Base-by-base conservation (phyloP, 2,888 invertebrate genomes). In the Automeris io region DNA sequence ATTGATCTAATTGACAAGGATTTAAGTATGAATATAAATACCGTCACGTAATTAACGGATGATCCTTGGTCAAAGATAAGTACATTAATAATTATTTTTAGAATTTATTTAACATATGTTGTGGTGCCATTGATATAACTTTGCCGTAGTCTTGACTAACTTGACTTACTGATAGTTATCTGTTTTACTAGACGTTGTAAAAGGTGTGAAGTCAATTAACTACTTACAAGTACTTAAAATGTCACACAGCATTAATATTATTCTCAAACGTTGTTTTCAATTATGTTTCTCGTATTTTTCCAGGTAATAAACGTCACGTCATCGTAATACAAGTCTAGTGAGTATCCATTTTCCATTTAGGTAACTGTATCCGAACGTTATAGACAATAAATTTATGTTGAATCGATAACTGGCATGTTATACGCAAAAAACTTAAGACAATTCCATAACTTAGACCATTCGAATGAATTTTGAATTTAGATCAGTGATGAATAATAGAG, bases 381-480 rank as follows among this genome's bases (percentile, higher is more conserved):
- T 33, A 19, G 31, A 32, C 22, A 32, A 37, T 32, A n/a, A n/a
- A n/a, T n/a, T n/a, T n/a, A 32, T 9, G 31, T 32, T 9, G 32
- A 37, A 37, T 37, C 37, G 23, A 37, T 37, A 37, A 45, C 44
- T 49, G n/a, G 46, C 50, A 45, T 45, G 47, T 45, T 38, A 40
- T 45, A 50, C 47, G 47, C 54, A 58, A 52, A 54, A 60, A 63
- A 57, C 51, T 42, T 49, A 59, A 65, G 54, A 77, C 71, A 69
- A 61, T 66, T 76, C 71, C 70, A 73, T 56, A 71, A 74, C 73
- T 77, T 67, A 56, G 65, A 71, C 70, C 68, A 61, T 66, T 54
- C 58, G 59, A 59, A 70, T 70, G 72, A 74, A 73, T 76, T 73
- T 76, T 66, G 70, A 72, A 77, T 78, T 77, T 69, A 51, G 29